Base-by-base conservation (phyloP, 2,113 vertebrate species). In the Ammodramus savannarum region DNA sequence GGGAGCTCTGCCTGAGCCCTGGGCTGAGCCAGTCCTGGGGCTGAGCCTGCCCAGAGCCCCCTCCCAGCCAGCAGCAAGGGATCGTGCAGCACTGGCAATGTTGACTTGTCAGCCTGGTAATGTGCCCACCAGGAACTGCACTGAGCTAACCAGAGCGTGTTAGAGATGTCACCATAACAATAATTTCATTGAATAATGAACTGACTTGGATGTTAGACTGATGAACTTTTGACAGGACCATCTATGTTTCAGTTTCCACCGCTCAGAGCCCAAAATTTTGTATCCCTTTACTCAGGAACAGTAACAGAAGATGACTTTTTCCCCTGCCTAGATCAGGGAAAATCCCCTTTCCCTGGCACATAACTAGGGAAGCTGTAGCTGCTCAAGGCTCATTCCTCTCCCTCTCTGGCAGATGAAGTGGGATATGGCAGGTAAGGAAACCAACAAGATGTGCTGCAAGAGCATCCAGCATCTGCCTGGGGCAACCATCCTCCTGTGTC, bases 41-140 rank as follows among this genome's bases (percentile, higher is more conserved):
- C 69, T 49, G 36, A 44, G 66, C 48, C 32, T 74, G 78, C 32
- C 34, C 66, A 13, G 18, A 19, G 22, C 10, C 43, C 65, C 55
- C 22, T 39, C 46, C 43, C 43, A 44, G 93, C 13, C 41, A 55
- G 68, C 38, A 59, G 38, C 16, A 16, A 55, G 52, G 34, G 11
- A 52, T 3, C 0, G 1, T 20, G 66, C 48, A n/a, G 69, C 3
- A 15, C 29, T 2, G 43, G 48, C 23, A 55, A 25, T 0, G 0
- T 39, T 0, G 19, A 85, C 51, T 16, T 18, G 52, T 68, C 0
- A 3, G 55, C 39, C 17, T 41, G 61, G 9, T 54, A 38, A 68
- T 0, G 3, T 2, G 32, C 34, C 36, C 32, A 20, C 0, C 0
- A 89, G 44, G 54, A 93, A 86, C 6, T 7, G 54, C 39, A 23